Percentiles rank a stretch among this genome's conserved stretches.
These are phyloP conservation scores for Lacerta viridis DNA, from an alignment of 2,797 vertebrate species.

Conservation along the genomic window DNA sequence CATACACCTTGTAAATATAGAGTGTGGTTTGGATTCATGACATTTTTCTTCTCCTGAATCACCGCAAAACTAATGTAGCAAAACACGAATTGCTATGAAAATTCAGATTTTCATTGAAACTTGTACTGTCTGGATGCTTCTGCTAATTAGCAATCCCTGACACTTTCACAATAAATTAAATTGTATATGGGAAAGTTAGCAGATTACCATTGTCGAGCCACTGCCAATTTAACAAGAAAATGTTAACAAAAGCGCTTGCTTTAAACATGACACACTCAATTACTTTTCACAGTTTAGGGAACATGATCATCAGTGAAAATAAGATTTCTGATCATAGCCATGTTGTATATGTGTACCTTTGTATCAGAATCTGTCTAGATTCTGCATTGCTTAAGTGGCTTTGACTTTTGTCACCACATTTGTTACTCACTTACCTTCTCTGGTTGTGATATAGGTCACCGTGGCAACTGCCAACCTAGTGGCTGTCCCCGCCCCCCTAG, in stretches of 20 bases:
- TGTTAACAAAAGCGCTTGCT: constrained; percentile 28
- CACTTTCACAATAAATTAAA: constrained; percentile 60
- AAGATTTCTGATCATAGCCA: neutral
- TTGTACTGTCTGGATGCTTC: constrained; percentile 54
- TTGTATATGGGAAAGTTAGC: constrained; percentile 53
- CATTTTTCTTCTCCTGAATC: constrained; percentile 46
- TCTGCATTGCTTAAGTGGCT: too few species aligned
- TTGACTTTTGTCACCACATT: too few species aligned
- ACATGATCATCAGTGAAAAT: constrained; percentile 22
- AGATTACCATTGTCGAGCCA: constrained; percentile 39
- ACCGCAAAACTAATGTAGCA: constrained; percentile 65
- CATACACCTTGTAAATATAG: neutral
- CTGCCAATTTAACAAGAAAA: constrained; percentile 32
- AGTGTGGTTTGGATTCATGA: constrained; percentile 21
- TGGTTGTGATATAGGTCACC: too few species aligned
- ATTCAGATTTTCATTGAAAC: constrained; percentile 61
- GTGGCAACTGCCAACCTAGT: too few species aligned
- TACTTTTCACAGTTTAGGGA: constrained; percentile 37
- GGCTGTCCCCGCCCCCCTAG: neutral
- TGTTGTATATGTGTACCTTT: neutral
- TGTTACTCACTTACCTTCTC: too few species aligned
- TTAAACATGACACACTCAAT: constrained; percentile 35
- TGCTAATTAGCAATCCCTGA: constrained; percentile 66
- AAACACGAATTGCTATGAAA: constrained; percentile 66
- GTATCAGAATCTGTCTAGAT: neutral